Evolutionary conservation across 2,113 vertebrate genomes (phyloP).

Genomic region (Pungitius pungitius): DNA sequence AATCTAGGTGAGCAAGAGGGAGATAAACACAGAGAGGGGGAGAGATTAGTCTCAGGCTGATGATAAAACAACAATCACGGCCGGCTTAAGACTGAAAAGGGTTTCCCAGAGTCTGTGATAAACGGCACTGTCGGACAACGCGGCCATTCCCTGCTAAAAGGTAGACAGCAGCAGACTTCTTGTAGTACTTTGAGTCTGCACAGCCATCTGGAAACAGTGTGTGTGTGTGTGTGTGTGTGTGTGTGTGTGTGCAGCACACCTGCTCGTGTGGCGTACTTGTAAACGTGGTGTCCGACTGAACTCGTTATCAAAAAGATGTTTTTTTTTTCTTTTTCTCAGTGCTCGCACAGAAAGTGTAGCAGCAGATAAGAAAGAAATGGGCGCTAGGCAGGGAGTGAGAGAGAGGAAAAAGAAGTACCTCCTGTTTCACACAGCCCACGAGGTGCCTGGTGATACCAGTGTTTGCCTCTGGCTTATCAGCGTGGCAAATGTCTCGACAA

Average conservation of each 20-base stretch:
- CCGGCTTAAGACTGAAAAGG: conserved; percentile 46
- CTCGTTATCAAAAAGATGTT: conserved; percentile 30
- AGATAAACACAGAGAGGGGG: conserved; percentile 18
- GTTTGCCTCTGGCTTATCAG: conserved; percentile 71
- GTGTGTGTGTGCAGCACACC: too few relatives aligned
- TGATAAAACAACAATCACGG: conserved; percentile 51
- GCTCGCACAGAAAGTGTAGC: conserved; percentile 7
- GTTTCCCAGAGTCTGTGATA: conserved; percentile 52
- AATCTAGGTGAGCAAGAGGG: conserved; percentile 80
- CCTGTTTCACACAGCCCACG: conserved; percentile 68
- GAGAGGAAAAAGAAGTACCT: conserved; percentile 55
- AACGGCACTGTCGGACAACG: conserved; percentile 44
- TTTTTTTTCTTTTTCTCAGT: not conserved
- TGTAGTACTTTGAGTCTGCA: conserved; percentile 42
- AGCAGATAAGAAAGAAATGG: conserved; percentile 32
- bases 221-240: not conserved
- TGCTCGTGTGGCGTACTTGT: conserved; percentile 17
- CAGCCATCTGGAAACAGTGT: conserved; percentile 34
- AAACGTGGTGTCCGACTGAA: not conserved
- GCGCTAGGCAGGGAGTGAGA: conserved; percentile 11
- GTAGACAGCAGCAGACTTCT: conserved; percentile 51
- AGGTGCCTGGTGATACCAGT: conserved; percentile 78
- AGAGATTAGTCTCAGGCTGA: conserved; percentile 38
- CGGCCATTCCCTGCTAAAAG: conserved; percentile 25
- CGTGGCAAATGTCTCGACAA: conserved; percentile 68